Evolutionary conservation across 2,888 invertebrate species (phyloP), one percentile per base, ranked within the genome.

Genomic region (Drosophila kuntzei): DNA sequence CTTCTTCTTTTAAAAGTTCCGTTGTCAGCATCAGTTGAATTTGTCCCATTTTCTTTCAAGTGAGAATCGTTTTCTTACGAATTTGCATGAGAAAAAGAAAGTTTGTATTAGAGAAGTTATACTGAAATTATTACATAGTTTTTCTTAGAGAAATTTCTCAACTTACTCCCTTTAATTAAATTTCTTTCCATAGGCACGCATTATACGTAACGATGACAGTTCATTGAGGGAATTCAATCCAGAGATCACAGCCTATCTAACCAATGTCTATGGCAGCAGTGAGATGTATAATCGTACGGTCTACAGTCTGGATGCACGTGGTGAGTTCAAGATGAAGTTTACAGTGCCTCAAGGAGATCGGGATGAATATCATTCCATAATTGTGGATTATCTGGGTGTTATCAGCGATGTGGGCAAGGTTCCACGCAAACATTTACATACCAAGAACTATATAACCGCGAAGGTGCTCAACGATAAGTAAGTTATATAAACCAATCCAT

Each of bases 311-410:
- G 90, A 92, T 51, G 80, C 80, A 3, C 80, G 83, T 34, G 91
- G 92, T 2, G 90, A 90, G 57, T 78, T 91, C 9, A 91, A 91
- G 68, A 87, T 92, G 87, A 91, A 90, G 67, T 92, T 92, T 47
- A 91, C 90, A 0, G 91, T 92, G 2, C 92, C 92, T 0, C 71
- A 87, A 2, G 87, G 84, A 2, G 92, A 91, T 60, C 82, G 71
- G 6, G 91, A 91, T 68, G 91, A 90, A 14, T 91, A 86, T 53
- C 92, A 92, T 72, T 91, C 92, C 2, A 87, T 92, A 22, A 92
- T 92, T 53, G 92, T 92, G 50, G 95, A 95, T 88, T 98, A 97
- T 91, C 94, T 95, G 89, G 96, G 96, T 81, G 94, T 97, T 34
- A 95, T 91, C 1, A 91, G 87, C 6, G 92, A 92, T 65, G 89